Evolutionary conservation across 2,888 invertebrate species (phyloP), one percentile per base, ranked within the genome.

Genomic region (Drosophila seclusa): DNA sequence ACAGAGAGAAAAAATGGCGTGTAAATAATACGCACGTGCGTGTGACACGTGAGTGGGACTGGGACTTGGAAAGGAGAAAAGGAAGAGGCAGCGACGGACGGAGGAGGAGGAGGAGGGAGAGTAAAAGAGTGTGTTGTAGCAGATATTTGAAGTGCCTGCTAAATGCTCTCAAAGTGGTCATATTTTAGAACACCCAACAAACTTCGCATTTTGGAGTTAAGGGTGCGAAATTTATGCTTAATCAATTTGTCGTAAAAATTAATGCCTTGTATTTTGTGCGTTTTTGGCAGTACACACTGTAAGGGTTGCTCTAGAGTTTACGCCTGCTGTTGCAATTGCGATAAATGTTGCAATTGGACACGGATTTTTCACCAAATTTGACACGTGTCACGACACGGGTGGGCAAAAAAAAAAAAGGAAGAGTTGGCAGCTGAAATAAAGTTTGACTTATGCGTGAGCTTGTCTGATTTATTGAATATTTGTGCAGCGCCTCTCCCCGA

Each of bases 231-330:
- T 82, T 83, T 82, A 86, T 78, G 91, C 88, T 87, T 91, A 91
- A 92, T 91, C 91, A 91, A 91, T 92, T 91, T 92, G 91, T 90
- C 92, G 91, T 91, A 90, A 92, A 91, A 91, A 86, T 86, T 90
- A 92, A 91, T 92, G 90, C 83, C 76, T 77, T 81, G 80, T 74
- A 73, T 74, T 76, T 50, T 57, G 63, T 68, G 68, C 4, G 45
- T 45, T 45, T 24, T 21, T 45, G 16, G 21, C 24, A 45, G 24
- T 45, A 21, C 45, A 45, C 45, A 45, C 79, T 65, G 48, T 53
- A 42, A 78, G 82, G 79, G 79, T 70, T 65, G 82, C 32, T 68
- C 29, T 11, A 48, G 10, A 59, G 36, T n/a, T 32, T 62, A 18
- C 42, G 55, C 45, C 55, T 53, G 55, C 61, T 75, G 57, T 66